Conservation (phyloP, 2,888 invertebrate species). For the Lathronympha strigana region DNA sequence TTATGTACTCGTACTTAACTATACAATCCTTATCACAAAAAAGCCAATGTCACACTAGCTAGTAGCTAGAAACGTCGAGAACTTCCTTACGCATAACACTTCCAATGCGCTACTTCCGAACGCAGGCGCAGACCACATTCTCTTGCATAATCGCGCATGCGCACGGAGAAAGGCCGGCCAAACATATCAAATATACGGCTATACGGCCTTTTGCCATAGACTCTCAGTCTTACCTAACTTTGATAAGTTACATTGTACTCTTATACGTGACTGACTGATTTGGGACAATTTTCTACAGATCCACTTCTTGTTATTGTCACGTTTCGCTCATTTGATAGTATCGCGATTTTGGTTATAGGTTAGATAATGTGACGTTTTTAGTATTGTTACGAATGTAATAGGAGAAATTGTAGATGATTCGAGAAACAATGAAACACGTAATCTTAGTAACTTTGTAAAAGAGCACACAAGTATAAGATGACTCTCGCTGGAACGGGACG, state of each 20-base stretch:
- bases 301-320: conserved; percentile 30
- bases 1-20: no score
- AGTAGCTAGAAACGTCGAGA: conserved; percentile 1
- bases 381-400: background rate
- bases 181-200: background rate
- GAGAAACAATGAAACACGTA: background rate
- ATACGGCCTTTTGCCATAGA: conserved; percentile 14
- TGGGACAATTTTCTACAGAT: conserved; percentile 29
- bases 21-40: no score
- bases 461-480: no score
- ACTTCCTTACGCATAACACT: conserved; percentile 29
- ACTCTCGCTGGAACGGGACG: no score
- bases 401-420: conserved; percentile 2
- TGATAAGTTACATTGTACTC: conserved; percentile 39
- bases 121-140: conserved; percentile 26
- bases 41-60: background rate
- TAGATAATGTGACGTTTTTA: conserved; percentile 19
- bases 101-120: conserved; percentile 32
- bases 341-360: conserved; percentile 21
- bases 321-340: conserved; percentile 27
- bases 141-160: conserved; percentile 54
- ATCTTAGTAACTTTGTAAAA: no score
- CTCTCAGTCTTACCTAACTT: conserved; percentile 37
- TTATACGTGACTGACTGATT: conserved; percentile 37
- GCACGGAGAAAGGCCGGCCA: conserved; percentile 19